Conservation (phyloP, 2,113 vertebrate species). For the Hemiscyllium ocellatum region DNA sequence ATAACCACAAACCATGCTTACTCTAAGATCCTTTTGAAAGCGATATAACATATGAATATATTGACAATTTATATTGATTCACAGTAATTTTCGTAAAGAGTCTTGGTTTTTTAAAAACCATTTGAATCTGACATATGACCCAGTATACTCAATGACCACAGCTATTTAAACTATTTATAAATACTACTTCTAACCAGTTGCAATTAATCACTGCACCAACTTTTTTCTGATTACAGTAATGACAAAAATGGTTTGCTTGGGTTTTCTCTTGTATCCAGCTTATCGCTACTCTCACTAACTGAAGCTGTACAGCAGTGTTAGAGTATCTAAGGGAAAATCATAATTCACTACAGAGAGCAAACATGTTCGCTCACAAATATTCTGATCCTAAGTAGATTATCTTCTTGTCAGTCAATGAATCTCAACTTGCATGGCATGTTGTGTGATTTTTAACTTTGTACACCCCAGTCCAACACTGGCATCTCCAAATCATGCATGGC, state of each 20-base stretch:
- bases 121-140: background rate
- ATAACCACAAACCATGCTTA: background rate
- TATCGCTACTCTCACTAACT: background rate
- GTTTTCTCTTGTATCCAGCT: background rate
- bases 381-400: background rate
- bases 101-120: background rate
- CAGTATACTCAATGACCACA: background rate
- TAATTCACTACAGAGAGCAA: background rate
- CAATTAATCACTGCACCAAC: background rate
- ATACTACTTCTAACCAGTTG: background rate
- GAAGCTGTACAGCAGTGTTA: background rate
- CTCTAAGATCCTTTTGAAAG: background rate
- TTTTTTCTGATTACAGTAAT: background rate
- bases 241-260: background rate
- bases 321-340: background rate
- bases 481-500: no score
- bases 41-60: background rate
- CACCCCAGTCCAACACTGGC: no score
- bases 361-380: background rate
- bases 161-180: background rate
- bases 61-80: background rate
- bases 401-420: background rate
- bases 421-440: background rate
- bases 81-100: background rate
- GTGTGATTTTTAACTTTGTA: no score